Evolutionary conservation across 2,113 vertebrate genomes (phyloP).

Genomic region (Mungos mungo): DNA sequence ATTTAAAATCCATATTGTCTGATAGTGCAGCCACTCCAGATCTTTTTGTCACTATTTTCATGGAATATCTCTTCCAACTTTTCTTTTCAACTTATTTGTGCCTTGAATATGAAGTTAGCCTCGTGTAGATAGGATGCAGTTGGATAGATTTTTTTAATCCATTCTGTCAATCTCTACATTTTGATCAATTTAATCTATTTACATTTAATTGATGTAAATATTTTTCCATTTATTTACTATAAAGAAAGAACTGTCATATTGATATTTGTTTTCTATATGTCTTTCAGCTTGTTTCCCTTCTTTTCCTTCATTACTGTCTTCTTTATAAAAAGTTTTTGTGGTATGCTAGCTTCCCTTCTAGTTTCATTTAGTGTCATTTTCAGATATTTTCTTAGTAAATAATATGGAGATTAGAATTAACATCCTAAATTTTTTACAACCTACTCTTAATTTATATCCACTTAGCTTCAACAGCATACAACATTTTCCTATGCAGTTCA

Average conservation of each 20-base stretch:
- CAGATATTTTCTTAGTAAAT: not conserved
- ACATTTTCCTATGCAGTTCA: not conserved
- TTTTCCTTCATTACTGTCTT: not conserved
- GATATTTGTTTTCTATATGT: not conserved
- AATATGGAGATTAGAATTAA: not conserved
- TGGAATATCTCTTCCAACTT: not conserved
- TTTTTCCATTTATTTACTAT: not conserved
- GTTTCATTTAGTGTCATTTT: not conserved
- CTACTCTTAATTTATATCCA: not conserved
- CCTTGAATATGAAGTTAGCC: not conserved
- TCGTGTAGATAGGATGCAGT: not conserved
- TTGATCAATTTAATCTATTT: not conserved
- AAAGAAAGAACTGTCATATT: not conserved
- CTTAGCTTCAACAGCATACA: not conserved
- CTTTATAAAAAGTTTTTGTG: not conserved
- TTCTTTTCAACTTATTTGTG: not conserved
- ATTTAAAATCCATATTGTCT: not conserved
- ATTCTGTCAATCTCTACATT: not conserved
- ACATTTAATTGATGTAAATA: not conserved
- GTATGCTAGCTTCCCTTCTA: not conserved
- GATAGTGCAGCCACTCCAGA: not conserved
- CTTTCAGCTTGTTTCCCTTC: not conserved
- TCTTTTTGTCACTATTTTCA: not conserved
- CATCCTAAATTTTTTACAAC: not conserved
- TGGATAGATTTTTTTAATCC: not conserved